Percentiles rank a stretch among this genome's conserved stretches.
Conservation (phyloP, 2,888 invertebrate species). For the Lucinisca nassula region DNA sequence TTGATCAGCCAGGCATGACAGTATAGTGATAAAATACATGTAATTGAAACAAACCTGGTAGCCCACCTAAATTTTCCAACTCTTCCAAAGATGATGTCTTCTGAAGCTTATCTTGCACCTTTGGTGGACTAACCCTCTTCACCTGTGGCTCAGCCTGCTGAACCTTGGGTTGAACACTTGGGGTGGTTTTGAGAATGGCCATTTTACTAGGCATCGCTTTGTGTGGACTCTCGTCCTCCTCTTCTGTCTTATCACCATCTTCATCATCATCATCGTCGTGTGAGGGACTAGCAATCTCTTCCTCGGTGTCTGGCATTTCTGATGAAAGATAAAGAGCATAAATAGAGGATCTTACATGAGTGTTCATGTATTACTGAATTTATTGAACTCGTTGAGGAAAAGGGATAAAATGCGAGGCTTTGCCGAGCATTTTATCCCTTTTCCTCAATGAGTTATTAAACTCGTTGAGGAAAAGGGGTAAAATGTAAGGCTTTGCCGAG, state of each 20-base stretch:
- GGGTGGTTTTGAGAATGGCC: background rate
- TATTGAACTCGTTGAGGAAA: too few species aligned
- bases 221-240: background rate
- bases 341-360: too few species aligned
- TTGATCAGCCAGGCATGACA: too few species aligned
- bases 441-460: too few species aligned
- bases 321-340: too few species aligned
- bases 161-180: background rate
- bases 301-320: constrained; percentile 33
- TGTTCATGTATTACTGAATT: too few species aligned
- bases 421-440: too few species aligned
- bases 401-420: too few species aligned
- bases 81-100: constrained; percentile 48
- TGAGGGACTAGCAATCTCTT: background rate
- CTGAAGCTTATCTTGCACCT: background rate
- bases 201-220: background rate
- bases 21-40: too few species aligned
- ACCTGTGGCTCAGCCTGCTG: constrained; percentile 1
- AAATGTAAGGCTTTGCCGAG: too few species aligned
- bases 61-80: constrained; percentile 56
- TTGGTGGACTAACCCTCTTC: background rate
- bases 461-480: too few species aligned
- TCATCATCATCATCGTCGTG: constrained; percentile 25
- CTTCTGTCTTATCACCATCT: constrained; percentile 10
- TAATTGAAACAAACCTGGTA: constrained; percentile 23